These are phyloP conservation scores for Epistrophe eligans DNA, from an alignment of 2,888 invertebrate species.

Conservation along the genomic window DNA sequence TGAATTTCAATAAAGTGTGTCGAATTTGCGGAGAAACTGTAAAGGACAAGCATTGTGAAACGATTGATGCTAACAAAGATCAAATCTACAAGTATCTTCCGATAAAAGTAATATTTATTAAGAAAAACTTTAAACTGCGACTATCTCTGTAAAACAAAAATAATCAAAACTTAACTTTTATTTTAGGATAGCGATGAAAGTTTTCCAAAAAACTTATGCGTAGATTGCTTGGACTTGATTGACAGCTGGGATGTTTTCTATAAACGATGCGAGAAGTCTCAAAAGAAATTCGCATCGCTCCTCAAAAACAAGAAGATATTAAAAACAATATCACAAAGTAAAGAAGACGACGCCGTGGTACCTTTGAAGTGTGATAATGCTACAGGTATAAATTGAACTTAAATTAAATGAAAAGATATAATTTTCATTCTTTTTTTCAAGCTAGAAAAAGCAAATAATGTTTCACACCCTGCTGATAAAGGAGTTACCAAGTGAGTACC, in stretches of 20 bases:
- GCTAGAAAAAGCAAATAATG: conserved; percentile 28
- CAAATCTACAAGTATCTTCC: conserved; percentile 68
- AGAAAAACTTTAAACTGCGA: neutral
- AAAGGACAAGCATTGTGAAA: conserved; percentile 2
- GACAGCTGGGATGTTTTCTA: conserved; percentile 63
- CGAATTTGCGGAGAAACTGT: conserved; percentile 55
- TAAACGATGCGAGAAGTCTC: conserved; percentile 47
- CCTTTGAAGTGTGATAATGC: neutral
- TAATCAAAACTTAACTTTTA: neutral
- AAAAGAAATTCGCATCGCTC: conserved; percentile 43
- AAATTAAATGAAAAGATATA: neutral
- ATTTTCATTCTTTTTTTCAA: conserved; percentile 13
- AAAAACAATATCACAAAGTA: neutral
- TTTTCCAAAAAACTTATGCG: conserved; percentile 48
- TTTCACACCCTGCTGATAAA: neutral
- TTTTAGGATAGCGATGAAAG: conserved; percentile 32
- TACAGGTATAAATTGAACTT: conserved; percentile 31
- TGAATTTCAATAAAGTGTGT: conserved; percentile 56
- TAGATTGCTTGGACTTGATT: conserved; percentile 43
- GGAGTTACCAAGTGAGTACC: conserved; percentile 26
- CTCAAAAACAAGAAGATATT: conserved; percentile 8
- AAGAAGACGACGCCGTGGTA: neutral
- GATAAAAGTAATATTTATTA: conserved; percentile 47
- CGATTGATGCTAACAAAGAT: conserved; percentile 30
- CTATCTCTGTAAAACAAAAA: rapidly evolving